phyloP scores from a whole-genome alignment of 2,113 vertebrate species.

The Grantiella picta region DNA sequence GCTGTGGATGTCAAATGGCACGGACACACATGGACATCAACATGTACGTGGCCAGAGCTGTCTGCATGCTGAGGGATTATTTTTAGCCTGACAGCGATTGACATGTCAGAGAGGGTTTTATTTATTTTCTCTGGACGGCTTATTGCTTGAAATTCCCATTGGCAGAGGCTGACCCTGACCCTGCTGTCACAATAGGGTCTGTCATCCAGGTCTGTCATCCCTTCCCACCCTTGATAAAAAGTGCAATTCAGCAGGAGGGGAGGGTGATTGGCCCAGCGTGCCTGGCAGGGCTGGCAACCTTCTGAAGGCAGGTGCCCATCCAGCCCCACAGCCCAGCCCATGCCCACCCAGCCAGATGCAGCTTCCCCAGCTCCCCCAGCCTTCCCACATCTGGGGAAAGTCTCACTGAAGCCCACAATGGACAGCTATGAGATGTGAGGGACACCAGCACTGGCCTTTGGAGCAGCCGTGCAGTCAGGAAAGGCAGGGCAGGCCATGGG shows the following conservation, averaged over 20 bases:
- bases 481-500: neutral
- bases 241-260: neutral
- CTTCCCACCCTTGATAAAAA: neutral
- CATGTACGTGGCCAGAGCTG: neutral
- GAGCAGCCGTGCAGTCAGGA: neutral
- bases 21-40: neutral
- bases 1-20: neutral
- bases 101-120: neutral
- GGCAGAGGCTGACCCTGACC: neutral
- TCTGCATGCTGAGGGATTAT: neutral
- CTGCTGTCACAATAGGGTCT: neutral
- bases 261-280: neutral
- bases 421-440: neutral
- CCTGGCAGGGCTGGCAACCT: neutral
- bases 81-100: neutral
- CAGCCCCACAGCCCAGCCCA: fast-evolving
- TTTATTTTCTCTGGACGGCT: neutral
- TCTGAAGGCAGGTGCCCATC: neutral
- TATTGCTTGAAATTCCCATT: neutral
- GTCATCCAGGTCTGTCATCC: neutral
- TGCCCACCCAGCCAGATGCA: neutral
- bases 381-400: fast-evolving
- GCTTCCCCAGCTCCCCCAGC: neutral
- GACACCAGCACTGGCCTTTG: neutral
- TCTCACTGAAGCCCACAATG: neutral